Evolutionary conservation across 2,888 invertebrate species (phyloP), one percentile per base, ranked within the genome.

Genomic region (Abscondita cerata): DNA sequence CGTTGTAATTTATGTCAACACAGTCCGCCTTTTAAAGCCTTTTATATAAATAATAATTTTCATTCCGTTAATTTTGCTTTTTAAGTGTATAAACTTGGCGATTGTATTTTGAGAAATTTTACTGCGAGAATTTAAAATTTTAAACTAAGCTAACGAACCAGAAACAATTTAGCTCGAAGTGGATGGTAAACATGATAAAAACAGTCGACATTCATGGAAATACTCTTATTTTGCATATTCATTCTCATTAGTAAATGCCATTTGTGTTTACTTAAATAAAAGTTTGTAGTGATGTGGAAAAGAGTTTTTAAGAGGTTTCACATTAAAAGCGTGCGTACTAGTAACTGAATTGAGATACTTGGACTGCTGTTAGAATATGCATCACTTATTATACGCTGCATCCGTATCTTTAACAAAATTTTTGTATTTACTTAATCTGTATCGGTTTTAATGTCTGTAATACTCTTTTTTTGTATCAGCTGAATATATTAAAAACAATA

Each of bases 221-320:
- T 70, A 57, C 61, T 61, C 67, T 67, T 69, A 67, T 67, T 70
- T 70, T 69, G 66, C 70, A 71, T 72, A 68, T 72, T 69, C 71
- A 64, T 66, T 68, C 67, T 71, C 71, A 69, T 71, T 72, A 70
- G 58, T 46, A 47, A 52, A 59, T 66, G 61, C 62, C 61, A 59
- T 59, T 62, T 57, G 48, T 68, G 65, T 72, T 67, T 70, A 67
- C 66, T 68, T 69, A 66, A 62, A 68, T 65, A 59, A 61, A 68
- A 68, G 60, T 63, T 63, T 16, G 46, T 25, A 40, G 20, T 1
- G 53, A 59, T 31, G 25, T 20, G 53, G 50, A 19, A 50, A 33
- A 16, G 59, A 33, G 52, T 20, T 46, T 46, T 52, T 52, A 38
- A 47, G 48, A 18, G 56, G 12, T 18, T 19, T 41, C 15, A 15